These are phyloP conservation scores for Corythoichthys haematopterus DNA, from an alignment of 2,113 vertebrate genomes.

Conservation along the genomic window DNA sequence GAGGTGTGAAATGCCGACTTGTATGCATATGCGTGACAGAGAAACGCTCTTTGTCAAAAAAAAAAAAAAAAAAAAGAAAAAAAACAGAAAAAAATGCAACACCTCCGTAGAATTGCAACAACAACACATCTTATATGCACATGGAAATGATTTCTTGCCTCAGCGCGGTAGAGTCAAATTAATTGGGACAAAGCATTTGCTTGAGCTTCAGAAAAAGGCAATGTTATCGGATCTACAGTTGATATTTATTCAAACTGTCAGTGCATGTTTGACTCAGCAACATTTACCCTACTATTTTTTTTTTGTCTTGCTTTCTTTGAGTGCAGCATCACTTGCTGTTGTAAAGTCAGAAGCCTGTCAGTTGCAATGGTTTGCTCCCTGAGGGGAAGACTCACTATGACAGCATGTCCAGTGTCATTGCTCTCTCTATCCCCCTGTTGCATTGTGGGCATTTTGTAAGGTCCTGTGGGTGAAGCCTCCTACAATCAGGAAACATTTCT, in stretches of 20 bases:
- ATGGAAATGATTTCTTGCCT: conserved; percentile 4
- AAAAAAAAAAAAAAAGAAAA: background rate
- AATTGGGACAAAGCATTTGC: conserved; percentile 5
- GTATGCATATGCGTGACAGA: background rate
- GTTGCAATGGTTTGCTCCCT: conserved; percentile 18
- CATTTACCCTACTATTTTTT: conserved; percentile 8
- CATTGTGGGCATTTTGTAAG: conserved; percentile 42
- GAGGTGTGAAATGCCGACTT: conserved; percentile 27
- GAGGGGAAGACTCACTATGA: background rate
- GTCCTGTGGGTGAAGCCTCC: conserved; percentile 21
- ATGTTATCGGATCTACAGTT: conserved; percentile 6
- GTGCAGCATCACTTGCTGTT: conserved; percentile 3
- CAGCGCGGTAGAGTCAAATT: background rate
- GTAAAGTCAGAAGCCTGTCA: conserved; percentile 1
- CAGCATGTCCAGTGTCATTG: background rate
- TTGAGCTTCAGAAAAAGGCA: conserved; percentile 1
- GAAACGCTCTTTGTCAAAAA: conserved; percentile 4
- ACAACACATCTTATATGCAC: conserved; percentile 7
- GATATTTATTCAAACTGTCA: conserved; percentile 12
- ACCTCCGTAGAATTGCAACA: conserved; percentile 7
- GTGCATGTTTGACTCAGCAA: background rate
- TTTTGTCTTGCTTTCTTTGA: background rate
- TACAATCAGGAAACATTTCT: conserved; percentile 39
- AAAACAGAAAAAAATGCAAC: conserved; percentile 2
- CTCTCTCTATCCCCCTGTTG: conserved; percentile 8